Percentiles rank a stretch among this genome's conserved stretches.
Conservation (phyloP, 2,797 vertebrate species). For the Gymnothorax reevesii region DNA sequence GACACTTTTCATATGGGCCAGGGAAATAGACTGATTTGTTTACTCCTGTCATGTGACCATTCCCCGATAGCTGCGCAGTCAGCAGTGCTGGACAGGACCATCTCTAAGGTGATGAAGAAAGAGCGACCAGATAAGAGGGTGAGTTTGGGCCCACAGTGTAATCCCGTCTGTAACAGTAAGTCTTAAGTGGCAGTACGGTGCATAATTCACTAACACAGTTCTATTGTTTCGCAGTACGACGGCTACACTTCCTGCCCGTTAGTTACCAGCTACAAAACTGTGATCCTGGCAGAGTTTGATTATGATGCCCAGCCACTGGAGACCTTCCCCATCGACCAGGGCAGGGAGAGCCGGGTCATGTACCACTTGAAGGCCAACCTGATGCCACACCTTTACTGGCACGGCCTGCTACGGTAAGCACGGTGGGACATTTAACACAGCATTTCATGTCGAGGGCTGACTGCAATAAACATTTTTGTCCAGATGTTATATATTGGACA, state of each 20-base stretch:
- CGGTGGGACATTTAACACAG: too few species aligned
- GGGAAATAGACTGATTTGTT: neutral
- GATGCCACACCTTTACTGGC: constrained; percentile 96
- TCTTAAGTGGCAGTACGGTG: neutral
- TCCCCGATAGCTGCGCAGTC: constrained; percentile 84
- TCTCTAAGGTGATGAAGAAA: constrained; percentile 85
- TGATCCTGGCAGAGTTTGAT: constrained; percentile 94
- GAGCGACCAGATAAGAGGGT: constrained; percentile 81
- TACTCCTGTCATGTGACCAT: neutral
- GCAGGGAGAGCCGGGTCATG: constrained; percentile 88
- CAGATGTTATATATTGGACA: too few species aligned
- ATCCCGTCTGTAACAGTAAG: neutral
- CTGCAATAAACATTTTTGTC: too few species aligned
- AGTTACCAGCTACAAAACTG: constrained; percentile 88
- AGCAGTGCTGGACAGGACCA: constrained; percentile 83
- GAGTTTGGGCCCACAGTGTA: constrained; percentile 31
- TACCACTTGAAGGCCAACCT: constrained; percentile 92
- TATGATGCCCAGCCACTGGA: constrained; percentile 86
- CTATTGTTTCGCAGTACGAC: constrained; percentile 79
- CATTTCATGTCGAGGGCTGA: neutral
- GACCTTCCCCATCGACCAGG: constrained; percentile 93
- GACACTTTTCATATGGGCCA: too few species aligned
- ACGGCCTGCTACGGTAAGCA: constrained; percentile 85
- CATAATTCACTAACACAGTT: neutral
- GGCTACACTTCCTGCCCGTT: constrained; percentile 96